Base-by-base conservation (phyloP, 2,888 invertebrate genomes). In the Pedicia rivosa region DNA sequence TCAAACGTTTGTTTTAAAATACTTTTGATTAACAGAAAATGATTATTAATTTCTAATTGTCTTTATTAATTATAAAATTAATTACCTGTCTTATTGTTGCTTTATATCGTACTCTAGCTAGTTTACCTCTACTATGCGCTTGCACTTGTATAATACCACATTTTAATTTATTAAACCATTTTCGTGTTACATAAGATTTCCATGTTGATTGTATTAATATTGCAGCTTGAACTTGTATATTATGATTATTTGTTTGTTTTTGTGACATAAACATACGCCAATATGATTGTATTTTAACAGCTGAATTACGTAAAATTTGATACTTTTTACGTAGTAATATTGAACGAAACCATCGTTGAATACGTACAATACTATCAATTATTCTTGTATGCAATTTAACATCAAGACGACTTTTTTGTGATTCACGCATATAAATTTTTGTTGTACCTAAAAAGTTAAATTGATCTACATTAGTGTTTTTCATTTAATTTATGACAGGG, bases 371-470 rank as follows among this genome's bases (percentile, higher is more conserved):
- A 49, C 87, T 81, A 37, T 83, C 78, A 74, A 94, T 86, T 47
- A 94, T 91, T 57, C 88, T 87, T 55, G 88, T 83, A 59, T 95
- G 94, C 37, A 95, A 67, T 47, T 83, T 77, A 53, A 86, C 84
- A 56, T 95, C 94, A 44, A 94, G 64, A 54, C 87, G 82, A 48
- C 87, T 75, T 61, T 94, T 92, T 59, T 94, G 91, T 19, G 86
- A 83, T 57, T 94, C 94, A 27, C 94, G 71, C 66, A 94, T 74
- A 56, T 92, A 94, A 43, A 94, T 84, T 66, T 94, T 94, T 13
- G 80, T 82, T 39, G 73, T 71, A 65, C 79, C 79, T 48, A 88
- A 3, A 42, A 37, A 32, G 4, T n/a, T 33, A n/a, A 24, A 4
- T 12, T n/a, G n/a, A n/a, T n/a, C 8, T n/a, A 12, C 10, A n/a